These are phyloP conservation scores for Iselma pallidipennis DNA, from an alignment of 2,888 invertebrate species.

Conservation along the genomic window DNA sequence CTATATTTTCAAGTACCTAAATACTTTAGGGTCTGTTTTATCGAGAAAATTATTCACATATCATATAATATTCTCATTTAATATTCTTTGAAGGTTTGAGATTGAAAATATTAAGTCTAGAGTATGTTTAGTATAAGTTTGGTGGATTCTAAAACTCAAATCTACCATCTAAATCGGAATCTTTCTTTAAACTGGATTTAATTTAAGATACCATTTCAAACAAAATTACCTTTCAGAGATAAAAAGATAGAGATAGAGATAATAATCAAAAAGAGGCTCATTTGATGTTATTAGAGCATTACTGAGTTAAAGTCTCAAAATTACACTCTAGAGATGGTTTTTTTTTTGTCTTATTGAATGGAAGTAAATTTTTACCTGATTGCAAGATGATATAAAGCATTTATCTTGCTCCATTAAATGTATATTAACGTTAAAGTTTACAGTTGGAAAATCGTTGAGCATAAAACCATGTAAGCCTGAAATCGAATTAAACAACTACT, in stretches of 20 bases:
- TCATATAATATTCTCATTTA: no score
- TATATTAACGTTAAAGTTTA: not conserved
- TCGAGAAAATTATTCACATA: no score
- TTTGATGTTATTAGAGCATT: not conserved
- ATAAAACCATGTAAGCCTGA: not conserved
- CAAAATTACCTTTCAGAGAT: not conserved
- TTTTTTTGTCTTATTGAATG: no score
- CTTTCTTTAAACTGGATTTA: constrained; percentile 20
- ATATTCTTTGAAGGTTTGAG: no score
- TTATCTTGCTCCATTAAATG: not conserved
- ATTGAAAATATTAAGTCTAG: no score
- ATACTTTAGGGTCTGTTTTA: no score
- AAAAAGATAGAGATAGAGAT: not conserved
- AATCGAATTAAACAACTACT: not conserved
- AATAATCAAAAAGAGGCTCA: not conserved
- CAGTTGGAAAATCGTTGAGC: not conserved
- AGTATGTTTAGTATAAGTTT: no score
- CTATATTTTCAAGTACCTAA: no score
- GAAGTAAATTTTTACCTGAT: not conserved
- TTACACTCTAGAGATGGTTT: no score
- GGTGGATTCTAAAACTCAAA: constrained; percentile 10
- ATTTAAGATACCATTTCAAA: constrained; percentile 17
- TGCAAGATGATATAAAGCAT: not conserved
- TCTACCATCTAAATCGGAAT: constrained; percentile 15
- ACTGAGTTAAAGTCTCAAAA: no score